A percentile compares a stretch with the other conserved stretches of the same genome.
Conservation (phyloP, 2,113 vertebrate genomes). For the Petrocephalus microphthalmus region DNA sequence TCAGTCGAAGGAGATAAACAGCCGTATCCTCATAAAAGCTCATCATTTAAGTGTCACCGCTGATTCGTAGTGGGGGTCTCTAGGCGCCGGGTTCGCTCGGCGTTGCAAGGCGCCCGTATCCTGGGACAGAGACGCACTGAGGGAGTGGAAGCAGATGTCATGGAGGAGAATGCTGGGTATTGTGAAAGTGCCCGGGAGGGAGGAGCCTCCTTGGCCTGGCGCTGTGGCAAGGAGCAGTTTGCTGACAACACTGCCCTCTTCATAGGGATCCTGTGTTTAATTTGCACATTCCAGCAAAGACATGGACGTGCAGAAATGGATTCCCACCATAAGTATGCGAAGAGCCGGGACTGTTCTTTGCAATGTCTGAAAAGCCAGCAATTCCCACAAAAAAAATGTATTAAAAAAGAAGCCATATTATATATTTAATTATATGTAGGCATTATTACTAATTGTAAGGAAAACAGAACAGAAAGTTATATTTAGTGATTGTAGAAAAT, state of each 20-base stretch:
- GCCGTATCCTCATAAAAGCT: background rate
- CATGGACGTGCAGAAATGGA: background rate
- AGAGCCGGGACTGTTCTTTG: background rate
- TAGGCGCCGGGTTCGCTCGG: background rate
- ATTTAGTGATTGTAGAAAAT: background rate
- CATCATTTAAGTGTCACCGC: background rate
- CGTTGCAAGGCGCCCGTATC: background rate
- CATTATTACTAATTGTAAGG: background rate
- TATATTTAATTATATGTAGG: background rate
- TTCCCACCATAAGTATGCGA: background rate
- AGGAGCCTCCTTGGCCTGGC: background rate
- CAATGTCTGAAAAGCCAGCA: background rate
- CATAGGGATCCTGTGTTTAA: background rate
- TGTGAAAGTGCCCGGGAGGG: constrained; percentile 43
- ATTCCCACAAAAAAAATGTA: background rate
- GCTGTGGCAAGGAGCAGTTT: background rate
- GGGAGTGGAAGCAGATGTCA: constrained; percentile 62
- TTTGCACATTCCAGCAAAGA: background rate
- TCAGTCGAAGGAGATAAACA: background rate
- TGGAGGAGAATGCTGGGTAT: constrained; percentile 30
- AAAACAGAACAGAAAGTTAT: background rate
- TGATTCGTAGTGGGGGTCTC: background rate
- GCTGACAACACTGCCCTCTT: background rate
- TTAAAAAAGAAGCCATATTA: background rate
- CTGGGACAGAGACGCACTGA: constrained; percentile 23